Conservation (phyloP, 2,888 invertebrate genomes). For the Rhingia rostrata region DNA sequence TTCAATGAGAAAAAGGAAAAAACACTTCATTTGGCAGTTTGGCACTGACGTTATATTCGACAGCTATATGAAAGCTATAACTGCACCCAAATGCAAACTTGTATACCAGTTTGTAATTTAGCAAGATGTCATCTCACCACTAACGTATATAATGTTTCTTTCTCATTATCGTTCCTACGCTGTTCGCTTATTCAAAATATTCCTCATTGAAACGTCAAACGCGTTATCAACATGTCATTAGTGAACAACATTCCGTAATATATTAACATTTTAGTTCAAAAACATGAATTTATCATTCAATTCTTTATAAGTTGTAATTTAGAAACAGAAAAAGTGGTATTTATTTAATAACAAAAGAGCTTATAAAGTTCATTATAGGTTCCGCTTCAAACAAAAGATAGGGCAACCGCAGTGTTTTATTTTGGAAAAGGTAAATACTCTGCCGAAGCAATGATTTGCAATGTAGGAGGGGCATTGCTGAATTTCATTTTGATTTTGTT, state of each 20-base stretch:
- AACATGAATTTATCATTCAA: slow-evolving; percentile 68
- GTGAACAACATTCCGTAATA: slow-evolving; percentile 73
- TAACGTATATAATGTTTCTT: background rate
- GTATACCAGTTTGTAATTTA: too few species aligned
- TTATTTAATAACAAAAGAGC: slow-evolving; percentile 20
- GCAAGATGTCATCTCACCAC: too few species aligned
- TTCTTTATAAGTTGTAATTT: slow-evolving; percentile 55
- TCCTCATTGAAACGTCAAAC: slow-evolving; percentile 55
- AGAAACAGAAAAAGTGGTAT: slow-evolving; percentile 52
- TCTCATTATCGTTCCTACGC: background rate
- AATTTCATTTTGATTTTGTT: slow-evolving; percentile 41
- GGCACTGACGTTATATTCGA: too few species aligned
- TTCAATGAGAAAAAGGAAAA: too few species aligned
- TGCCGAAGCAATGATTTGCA: slow-evolving; percentile 41
- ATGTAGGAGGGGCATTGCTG: slow-evolving; percentile 66
- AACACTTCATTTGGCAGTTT: too few species aligned
- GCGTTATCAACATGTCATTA: slow-evolving; percentile 73
- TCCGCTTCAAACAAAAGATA: slow-evolving; percentile 44
- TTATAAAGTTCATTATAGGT: slow-evolving; percentile 39
- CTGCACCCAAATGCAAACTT: too few species aligned
- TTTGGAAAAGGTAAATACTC: slow-evolving; percentile 69
- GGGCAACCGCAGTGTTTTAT: slow-evolving; percentile 66
- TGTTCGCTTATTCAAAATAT: background rate
- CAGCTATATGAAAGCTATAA: too few species aligned
- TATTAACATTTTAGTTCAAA: slow-evolving; percentile 64